Evolutionary conservation across 2,888 invertebrate genomes (phyloP).

Genomic region (Rhingia rostrata): DNA sequence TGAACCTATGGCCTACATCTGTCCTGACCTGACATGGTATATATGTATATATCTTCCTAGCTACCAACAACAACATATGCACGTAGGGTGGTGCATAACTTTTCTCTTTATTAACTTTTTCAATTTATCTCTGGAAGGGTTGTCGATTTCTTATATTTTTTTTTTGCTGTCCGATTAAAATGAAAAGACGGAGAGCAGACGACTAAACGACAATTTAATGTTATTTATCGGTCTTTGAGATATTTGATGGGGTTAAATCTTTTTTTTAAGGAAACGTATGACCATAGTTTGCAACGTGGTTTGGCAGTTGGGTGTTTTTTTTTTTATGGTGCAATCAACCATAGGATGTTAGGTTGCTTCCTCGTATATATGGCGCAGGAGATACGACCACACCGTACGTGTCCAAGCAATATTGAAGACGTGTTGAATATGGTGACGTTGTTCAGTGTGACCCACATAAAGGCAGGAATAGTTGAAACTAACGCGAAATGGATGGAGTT

Average conservation of each 20-base stretch:
- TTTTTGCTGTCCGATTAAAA: conserved; percentile 23
- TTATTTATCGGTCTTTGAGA: conserved; percentile 40
- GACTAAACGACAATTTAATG: conserved; percentile 65
- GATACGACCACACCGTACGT: no score
- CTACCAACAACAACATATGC: conserved; percentile 7
- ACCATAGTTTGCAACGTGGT: conserved; percentile 33
- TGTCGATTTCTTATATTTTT: no score
- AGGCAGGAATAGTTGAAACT: not conserved
- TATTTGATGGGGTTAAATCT: conserved; percentile 12
- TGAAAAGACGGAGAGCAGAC: not conserved
- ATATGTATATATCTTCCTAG: not conserved
- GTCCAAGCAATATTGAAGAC: conserved; percentile 13
- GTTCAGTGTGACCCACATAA: not conserved
- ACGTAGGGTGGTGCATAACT: conserved; percentile 64
- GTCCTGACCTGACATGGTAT: conserved; percentile 45
- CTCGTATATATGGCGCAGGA: not conserved
- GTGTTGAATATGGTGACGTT: conserved; percentile 40
- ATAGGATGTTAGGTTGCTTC: not conserved
- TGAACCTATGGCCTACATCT: conserved; percentile 61
- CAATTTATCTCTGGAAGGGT: conserved; percentile 62
- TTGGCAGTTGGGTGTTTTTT: conserved; percentile 32
- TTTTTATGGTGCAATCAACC: conserved; percentile 35
- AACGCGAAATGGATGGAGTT: not conserved
- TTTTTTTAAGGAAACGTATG: not conserved
- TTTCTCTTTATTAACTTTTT: conserved; percentile 62